phyloP scores from a whole-genome alignment of 2,888 invertebrate genomes.

The Mesorhabditis sp. region DNA sequence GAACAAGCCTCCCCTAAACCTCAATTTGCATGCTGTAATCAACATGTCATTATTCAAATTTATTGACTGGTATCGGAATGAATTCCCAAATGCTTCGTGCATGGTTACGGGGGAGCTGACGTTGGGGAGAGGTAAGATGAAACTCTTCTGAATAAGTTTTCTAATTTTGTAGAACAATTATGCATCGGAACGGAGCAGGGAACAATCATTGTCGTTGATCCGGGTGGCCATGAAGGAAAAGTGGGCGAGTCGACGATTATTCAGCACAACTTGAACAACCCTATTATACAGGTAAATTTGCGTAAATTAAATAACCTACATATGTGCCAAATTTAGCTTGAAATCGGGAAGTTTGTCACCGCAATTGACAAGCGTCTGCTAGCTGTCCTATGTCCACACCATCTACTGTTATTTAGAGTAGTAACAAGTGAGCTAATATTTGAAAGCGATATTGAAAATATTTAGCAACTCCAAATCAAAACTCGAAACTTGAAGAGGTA shows the following conservation, averaged over 20 bases:
- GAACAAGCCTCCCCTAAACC: too few species aligned
- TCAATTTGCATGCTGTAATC: too few species aligned
- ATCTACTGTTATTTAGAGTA: background rate
- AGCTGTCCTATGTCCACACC: background rate
- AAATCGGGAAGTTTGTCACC: background rate
- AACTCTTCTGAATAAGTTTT: background rate
- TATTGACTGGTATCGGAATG: background rate
- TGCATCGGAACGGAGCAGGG: background rate
- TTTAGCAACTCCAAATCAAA: background rate
- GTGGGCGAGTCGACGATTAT: background rate
- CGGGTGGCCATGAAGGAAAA: background rate
- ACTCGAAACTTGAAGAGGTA: background rate
- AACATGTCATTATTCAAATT: slow-evolving; percentile 1
- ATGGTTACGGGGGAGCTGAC: background rate
- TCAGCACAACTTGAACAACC: background rate
- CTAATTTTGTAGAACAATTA: background rate
- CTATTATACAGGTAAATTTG: background rate
- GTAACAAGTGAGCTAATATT: background rate
- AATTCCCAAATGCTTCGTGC: background rate
- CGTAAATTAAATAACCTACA: background rate
- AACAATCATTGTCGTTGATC: slow-evolving; percentile 1
- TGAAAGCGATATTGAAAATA: background rate
- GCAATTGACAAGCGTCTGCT: background rate
- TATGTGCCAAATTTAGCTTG: background rate
- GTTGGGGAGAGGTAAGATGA: slow-evolving; percentile 1